Evolutionary conservation across 2,113 vertebrate species (phyloP).

Genomic region (Vireo altiloquus): DNA sequence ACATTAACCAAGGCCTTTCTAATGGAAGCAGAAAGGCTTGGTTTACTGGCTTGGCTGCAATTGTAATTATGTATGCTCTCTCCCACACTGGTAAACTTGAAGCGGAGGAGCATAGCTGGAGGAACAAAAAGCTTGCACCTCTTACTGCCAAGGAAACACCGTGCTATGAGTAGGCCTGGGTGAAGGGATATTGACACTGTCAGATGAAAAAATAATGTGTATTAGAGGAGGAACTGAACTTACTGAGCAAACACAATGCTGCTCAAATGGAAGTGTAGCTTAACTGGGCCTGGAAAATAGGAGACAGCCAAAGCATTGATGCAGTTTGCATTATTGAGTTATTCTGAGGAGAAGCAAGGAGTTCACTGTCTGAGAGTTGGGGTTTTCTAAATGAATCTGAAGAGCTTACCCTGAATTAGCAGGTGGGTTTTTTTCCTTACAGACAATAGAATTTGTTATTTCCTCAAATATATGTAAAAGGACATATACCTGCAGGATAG

Average conservation of each 20-base stretch:
- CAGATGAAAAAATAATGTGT: not conserved
- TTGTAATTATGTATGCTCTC: not conserved
- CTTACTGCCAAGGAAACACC: not conserved
- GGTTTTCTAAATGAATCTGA: not conserved
- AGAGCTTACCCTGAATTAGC: not conserved
- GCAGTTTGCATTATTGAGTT: not conserved
- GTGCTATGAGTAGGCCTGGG: not conserved
- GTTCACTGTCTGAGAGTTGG: fast-evolving
- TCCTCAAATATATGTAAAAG: not conserved
- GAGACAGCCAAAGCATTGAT: not conserved
- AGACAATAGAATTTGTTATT: not conserved
- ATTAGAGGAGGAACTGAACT: not conserved
- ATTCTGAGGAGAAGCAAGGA: not conserved
- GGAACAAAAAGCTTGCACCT: not conserved
- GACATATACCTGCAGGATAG: fast-evolving
- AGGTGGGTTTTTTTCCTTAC: fast-evolving
- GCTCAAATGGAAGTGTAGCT: not conserved
- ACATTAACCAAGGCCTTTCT: not conserved
- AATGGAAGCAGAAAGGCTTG: not conserved
- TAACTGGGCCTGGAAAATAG: not conserved
- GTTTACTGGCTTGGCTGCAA: not conserved
- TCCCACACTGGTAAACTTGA: not conserved
- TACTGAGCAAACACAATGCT: not conserved
- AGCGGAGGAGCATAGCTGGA: not conserved
- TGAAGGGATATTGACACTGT: not conserved